phyloP scores from a whole-genome alignment of 1,140 invertebrate species.

The Rhizoglyphus robini region DNA sequence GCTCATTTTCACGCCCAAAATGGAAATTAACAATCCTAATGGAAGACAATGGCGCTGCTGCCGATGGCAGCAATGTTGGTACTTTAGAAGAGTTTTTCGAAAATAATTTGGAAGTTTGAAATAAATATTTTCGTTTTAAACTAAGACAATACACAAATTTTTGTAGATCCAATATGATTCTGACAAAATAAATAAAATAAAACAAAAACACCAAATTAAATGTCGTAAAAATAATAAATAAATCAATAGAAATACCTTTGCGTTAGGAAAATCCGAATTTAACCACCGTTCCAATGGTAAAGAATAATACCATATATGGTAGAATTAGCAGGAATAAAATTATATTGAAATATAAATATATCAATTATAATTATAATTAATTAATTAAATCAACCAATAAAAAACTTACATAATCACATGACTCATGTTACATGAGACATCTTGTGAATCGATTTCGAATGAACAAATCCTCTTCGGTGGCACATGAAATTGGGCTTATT shows the following conservation, averaged over 20 bases:
- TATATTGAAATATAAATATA: background rate
- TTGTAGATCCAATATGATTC: background rate
- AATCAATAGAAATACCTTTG: background rate
- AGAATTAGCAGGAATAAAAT: background rate
- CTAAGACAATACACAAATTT: background rate
- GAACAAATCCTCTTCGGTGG: too few species aligned
- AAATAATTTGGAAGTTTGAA: too few species aligned
- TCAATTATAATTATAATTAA: too few species aligned
- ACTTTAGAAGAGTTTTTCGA: too few species aligned
- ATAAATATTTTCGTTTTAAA: background rate
- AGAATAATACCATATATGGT: background rate
- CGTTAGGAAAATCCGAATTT: background rate
- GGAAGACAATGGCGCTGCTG: background rate
- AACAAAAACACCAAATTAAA: background rate
- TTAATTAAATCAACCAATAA: too few species aligned
- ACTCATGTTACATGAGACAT: too few species aligned
- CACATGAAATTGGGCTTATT: too few species aligned
- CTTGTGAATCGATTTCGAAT: too few species aligned
- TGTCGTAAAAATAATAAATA: background rate
- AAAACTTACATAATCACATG: too few species aligned
- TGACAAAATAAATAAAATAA: background rate
- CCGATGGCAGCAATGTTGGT: too few species aligned
- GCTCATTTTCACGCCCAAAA: background rate
- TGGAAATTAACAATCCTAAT: too few species aligned
- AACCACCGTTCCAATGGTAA: background rate